Conservation (phyloP, 1,140 invertebrate species). For the Potamilus streckersoni region DNA sequence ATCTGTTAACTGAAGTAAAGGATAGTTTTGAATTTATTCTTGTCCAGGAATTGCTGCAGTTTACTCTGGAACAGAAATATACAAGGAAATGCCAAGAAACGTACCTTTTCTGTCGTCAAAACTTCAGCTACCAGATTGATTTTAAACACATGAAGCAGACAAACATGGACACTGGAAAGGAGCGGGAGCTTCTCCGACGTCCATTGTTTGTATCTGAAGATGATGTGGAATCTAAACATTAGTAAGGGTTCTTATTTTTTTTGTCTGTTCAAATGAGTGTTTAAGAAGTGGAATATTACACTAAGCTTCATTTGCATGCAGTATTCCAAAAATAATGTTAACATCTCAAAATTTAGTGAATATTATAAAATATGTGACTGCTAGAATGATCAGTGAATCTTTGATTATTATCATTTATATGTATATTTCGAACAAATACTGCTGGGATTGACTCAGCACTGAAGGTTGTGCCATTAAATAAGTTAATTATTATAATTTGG, state of each 20-base stretch:
- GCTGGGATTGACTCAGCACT: too few species aligned
- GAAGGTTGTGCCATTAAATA: too few species aligned
- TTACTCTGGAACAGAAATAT: constrained; percentile 22
- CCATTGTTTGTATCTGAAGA: constrained; percentile 35
- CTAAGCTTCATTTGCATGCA: too few species aligned
- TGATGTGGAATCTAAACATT: constrained; percentile 31
- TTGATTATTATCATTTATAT: too few species aligned
- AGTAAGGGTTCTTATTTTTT: constrained; percentile 4
- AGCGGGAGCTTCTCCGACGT: constrained; percentile 32
- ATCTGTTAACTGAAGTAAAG: too few species aligned
- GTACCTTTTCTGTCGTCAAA: constrained; percentile 12
- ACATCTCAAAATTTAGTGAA: too few species aligned
- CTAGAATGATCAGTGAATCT: too few species aligned
- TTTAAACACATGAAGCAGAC: constrained; percentile 45
- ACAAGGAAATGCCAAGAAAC: constrained; percentile 4
- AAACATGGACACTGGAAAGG: constrained; percentile 31
- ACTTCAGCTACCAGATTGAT: constrained; percentile 35
- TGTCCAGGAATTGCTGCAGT: constrained; percentile 13
- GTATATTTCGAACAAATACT: too few species aligned
- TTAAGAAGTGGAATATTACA: too few species aligned
- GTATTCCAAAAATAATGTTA: not conserved
- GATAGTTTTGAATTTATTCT: not conserved
- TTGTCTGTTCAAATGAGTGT: too few species aligned
- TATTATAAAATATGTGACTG: too few species aligned
- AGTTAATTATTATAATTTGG: too few species aligned